Base-by-base conservation (phyloP, 2,113 vertebrate species). In the Tauraco erythrolophus region DNA sequence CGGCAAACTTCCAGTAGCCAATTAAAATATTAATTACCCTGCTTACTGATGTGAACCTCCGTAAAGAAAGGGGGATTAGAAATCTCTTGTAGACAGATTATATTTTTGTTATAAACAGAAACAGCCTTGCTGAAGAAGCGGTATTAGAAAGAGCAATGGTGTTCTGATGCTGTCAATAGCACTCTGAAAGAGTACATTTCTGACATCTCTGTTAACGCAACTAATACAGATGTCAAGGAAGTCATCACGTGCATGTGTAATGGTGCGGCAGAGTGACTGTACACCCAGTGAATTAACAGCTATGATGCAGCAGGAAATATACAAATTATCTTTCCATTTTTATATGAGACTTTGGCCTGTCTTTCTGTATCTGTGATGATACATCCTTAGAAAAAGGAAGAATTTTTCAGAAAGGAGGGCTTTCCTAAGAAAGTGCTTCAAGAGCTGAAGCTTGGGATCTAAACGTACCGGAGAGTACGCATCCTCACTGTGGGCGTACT, bases 141-240 rank as follows among this genome's bases (percentile, higher is more conserved):
- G 53, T 80, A 64, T 89, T 81, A 71, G 56, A 48, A 81, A 84
- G 80, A 79, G 68, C 18, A 65, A 60, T 9, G 18, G 48, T 62
- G 75, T 86, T 87, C 83, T 41, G 39, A 46, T 75, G 27, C 76
- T 84, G 79, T 92, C 70, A 95, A 53, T 65, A 91, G 50, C 69
- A 30, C 54, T 78, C 48, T 62, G 10, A 56, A 45, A 80, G 69
- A 81, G 48, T 31, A 62, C 43, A 18, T 74, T 85, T 75, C 70
- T 89, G 84, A 91, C 74, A 76, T 89, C 81, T 96, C 80, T 83
- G 78, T 96, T 94, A 94, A 85, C 0, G 0, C 61, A 71, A 11
- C 70, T 93, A 84, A 93, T 82, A 80, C 92, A 94, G 92, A 84
- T 92, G 84, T 93, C 87, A 91, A 56, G 76, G n/a, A 96, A 84